Evolutionary conservation across 2,113 vertebrate species (phyloP), one percentile per base, ranked within the genome.

Genomic region (Hepsetus odoe): DNA sequence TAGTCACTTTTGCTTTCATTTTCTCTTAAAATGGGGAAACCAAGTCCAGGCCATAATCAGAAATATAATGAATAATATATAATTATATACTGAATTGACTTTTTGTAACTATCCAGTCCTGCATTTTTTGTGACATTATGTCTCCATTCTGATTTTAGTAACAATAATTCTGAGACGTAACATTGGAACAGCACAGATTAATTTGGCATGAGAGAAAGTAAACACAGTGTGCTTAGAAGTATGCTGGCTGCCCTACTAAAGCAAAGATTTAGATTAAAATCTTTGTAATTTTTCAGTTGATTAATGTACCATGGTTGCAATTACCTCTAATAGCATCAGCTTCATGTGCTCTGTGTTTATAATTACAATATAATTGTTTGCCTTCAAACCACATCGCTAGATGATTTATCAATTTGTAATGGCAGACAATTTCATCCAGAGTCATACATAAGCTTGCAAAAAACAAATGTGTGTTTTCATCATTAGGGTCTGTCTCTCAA

Each of bases 391-490:
- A 61, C 49, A 38, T 53, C 46, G 20, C 2, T 4, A 28, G n/a
- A 40, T 42, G 61, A 72, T 61, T 75, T 72, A 69, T 53, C 77
- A 28, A 65, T 53, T 72, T n/a, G 59, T n/a, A 70, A 79, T 55
- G 58, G 62, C 22, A 55, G 24, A 71, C 22, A 42, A 55, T 64
- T 64, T 79, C 28, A 30, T 65, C 71, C 32, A 22, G 40, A 61
- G 56, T 61, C 66, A 42, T 42, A 7, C 22, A 49, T 16, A 51
- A 28, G 76, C 69, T 49, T 56, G 26, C 14, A 53, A 67, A 53
- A 67, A 64, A 53, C 33, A 68, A 80, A 80, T 16, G 28, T 76
- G 40, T 49, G 72, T 75, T 67, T 79, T 64, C n/a, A 35, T 62
- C 35, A 79, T 70, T 9, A 51, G 70, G 33, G 12, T 53, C n/a